A percentile compares a stretch with the other conserved stretches of the same genome.
Conservation (phyloP, 35 echinoderm and acorn worm genomes). For the Strongylocentrotus purpuratus region DNA sequence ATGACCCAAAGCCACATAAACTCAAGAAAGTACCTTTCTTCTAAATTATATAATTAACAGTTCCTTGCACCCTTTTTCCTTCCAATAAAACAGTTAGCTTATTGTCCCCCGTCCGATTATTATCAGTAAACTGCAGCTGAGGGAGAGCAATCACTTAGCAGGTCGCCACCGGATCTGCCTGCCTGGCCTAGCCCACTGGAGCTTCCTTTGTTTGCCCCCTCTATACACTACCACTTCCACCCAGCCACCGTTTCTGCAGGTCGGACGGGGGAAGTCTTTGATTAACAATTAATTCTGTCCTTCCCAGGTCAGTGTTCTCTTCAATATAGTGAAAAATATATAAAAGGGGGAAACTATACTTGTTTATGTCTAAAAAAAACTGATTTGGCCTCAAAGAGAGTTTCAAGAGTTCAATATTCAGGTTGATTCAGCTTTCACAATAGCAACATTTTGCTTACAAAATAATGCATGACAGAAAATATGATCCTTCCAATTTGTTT, state of each 20-base stretch:
- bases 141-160: not conserved
- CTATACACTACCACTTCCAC: not conserved
- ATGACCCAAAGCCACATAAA: not conserved
- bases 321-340: not conserved
- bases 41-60: not conserved
- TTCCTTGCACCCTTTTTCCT: not conserved
- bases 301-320: slow-evolving; percentile 24
- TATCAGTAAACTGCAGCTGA: slow-evolving; percentile 14
- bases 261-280: not conserved
- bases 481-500: too few relatives aligned
- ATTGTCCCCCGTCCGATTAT: slow-evolving; percentile 23
- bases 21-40: not conserved
- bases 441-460: too few relatives aligned
- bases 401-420: not conserved
- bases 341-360: not conserved
- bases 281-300: slow-evolving; percentile 36
- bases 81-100: not conserved
- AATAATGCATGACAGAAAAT: too few relatives aligned
- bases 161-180: not conserved
- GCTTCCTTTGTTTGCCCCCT: slow-evolving; percentile 10
- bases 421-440: too few relatives aligned
- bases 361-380: not conserved
- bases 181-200: slow-evolving; percentile 20
- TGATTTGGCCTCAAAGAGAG: not conserved
- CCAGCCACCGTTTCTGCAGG: not conserved